phyloP scores from a whole-genome alignment of 2,797 vertebrate genomes.

The Anas bernieri region DNA sequence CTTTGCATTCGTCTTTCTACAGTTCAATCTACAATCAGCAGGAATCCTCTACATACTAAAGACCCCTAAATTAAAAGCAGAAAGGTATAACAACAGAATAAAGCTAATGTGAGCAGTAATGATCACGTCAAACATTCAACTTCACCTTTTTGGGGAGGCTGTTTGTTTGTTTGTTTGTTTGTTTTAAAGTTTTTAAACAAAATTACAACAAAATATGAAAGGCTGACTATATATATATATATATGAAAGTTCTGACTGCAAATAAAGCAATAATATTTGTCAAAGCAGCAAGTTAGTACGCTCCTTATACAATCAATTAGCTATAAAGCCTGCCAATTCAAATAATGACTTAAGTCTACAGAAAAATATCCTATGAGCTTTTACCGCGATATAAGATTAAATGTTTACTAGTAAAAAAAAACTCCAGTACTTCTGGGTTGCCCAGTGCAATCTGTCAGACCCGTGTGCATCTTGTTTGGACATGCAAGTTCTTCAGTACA shows the following conservation, averaged over 20 bases:
- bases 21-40: neutral
- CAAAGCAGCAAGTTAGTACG: neutral
- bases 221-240: too few species aligned
- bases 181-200: neutral
- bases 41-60: neutral
- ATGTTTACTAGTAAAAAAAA: neutral
- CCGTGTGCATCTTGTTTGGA: neutral
- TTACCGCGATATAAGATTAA: neutral
- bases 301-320: constrained; percentile 7
- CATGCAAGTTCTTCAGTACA: constrained; percentile 10
- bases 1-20: constrained; percentile 15
- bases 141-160: neutral
- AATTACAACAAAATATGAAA: neutral
- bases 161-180: too few species aligned
- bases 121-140: neutral
- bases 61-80: neutral
- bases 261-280: constrained; percentile 18
- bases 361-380: neutral
- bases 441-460: neutral
- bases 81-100: neutral
- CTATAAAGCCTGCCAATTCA: constrained; percentile 6
- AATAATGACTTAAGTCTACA: neutral
- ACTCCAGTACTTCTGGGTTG: neutral
- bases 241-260: neutral
- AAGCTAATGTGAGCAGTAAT: neutral